Evolutionary conservation across 2,888 invertebrate species (phyloP), one percentile per base, ranked within the genome.

Genomic region (Rosalia funebris): DNA sequence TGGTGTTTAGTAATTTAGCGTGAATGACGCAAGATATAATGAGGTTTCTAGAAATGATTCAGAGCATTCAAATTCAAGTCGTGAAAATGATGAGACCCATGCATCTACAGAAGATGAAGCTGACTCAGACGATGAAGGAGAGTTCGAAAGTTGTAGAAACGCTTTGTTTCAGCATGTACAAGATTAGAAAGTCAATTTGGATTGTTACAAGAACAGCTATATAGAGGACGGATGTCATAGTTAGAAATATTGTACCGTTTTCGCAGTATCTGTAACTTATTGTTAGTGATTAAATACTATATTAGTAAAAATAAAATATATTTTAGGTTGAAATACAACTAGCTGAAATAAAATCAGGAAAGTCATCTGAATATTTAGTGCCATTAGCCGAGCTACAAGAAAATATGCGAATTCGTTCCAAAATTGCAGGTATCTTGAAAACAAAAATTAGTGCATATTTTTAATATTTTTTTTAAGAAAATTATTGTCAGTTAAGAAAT

Each of bases 111-210:
- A 91, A 73, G 90, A 92, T 72, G 91, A 91, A 73, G 90, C 88
- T n/a, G 92, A 92, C 71, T 91, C 92, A 11, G 92, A 92, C 82
- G 96, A 96, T 80, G 95, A 94, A 78, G 91, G 72, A 68, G 96
- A 95, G 82, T 95, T 94, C 72, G 95, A 96, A 77, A 86, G 89
- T 59, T 84, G 94, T 53, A 84, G 94, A 66, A 89, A 87, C 68
- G 93, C 95, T 77, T 92, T 93, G 73, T 85, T 95, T 69, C 92
- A 94, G 73, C 94, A 94, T 78, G 84, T 96, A 79, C 89, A 90
- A 5, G 93, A 96, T 81, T 97, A 63, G 97, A 97, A 82, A 87
- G 90, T 47, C 96, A 97, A 80, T 98, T 97, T 81, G 84, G 87
- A 9, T 86, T 91, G 17, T 85, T 97, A 0, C 88, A 93, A 50